Percentiles rank a stretch among this genome's conserved stretches.
These are phyloP conservation scores for Macaca nemestrina DNA, from an alignment of 2,113 vertebrate species.

Conservation along the genomic window DNA sequence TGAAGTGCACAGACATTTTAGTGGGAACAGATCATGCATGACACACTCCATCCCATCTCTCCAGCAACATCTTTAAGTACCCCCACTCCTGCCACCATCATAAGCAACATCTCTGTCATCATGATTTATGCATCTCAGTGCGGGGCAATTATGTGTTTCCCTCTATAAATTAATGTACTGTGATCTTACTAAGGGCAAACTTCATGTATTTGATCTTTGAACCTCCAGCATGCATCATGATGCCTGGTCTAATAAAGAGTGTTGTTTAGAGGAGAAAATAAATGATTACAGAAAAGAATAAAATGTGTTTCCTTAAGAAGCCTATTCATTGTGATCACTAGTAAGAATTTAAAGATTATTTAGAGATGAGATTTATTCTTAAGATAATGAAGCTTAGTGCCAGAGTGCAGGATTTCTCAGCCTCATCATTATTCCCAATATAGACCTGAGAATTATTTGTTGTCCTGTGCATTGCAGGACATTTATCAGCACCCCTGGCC, in stretches of 20 bases:
- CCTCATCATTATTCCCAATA: background rate
- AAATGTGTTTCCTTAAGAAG: background rate
- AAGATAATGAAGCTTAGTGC: fast-evolving
- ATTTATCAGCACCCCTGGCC: background rate
- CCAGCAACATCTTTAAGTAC: too few relatives aligned
- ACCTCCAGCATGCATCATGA: fast-evolving
- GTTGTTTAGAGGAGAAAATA: background rate
- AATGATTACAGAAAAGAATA: background rate
- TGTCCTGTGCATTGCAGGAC: too few relatives aligned
- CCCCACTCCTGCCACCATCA: too few relatives aligned
- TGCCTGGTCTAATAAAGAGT: background rate
- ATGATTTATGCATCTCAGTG: fast-evolving
- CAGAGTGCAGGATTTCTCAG: fast-evolving
- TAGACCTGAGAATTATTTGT: fast-evolving
- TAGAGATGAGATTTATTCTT: background rate
- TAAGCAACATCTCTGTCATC: background rate
- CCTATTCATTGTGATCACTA: background rate
- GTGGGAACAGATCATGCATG: fast-evolving
- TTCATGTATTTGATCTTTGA: background rate
- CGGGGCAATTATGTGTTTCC: fast-evolving
- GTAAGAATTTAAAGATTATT: background rate
- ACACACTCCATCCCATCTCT: fast-evolving
- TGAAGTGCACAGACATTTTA: too few relatives aligned
- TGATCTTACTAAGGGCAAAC: background rate
- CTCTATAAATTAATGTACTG: background rate